Evolutionary conservation across 2,113 vertebrate species (phyloP).

Genomic region (Emydocephalus ijimae): DNA sequence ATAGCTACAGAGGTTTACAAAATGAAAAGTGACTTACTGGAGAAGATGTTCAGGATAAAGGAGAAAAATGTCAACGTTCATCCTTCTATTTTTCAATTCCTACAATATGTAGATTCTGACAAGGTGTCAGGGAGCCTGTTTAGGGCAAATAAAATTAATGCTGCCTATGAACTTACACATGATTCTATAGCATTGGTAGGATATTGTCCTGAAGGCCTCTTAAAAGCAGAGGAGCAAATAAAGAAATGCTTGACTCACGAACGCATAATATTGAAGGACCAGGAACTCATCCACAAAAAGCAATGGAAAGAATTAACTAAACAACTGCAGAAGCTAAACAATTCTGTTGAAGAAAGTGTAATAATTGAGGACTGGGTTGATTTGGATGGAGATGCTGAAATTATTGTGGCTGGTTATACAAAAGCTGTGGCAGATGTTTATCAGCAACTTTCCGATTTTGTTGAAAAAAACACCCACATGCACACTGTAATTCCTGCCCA

Average conservation of each 20-base stretch:
- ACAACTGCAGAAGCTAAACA: slow-evolving; percentile 45
- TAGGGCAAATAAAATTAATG: slow-evolving; percentile 64
- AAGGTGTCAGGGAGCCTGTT: slow-evolving; percentile 71
- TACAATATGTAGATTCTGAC: slow-evolving; percentile 62
- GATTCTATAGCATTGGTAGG: slow-evolving; percentile 64
- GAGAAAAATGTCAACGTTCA: slow-evolving; percentile 53
- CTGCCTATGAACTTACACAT: slow-evolving; percentile 65
- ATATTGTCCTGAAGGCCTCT: slow-evolving; percentile 55
- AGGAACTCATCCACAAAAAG: slow-evolving; percentile 48
- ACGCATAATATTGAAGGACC: slow-evolving; percentile 65
- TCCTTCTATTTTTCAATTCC: slow-evolving; percentile 63
- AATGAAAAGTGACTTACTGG: slow-evolving; percentile 66
- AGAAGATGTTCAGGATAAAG: slow-evolving; percentile 58
- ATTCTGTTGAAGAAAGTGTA: slow-evolving; percentile 40
- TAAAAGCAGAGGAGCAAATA: slow-evolving; percentile 72
- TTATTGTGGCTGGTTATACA: slow-evolving; percentile 73
- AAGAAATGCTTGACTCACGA: slow-evolving; percentile 51
- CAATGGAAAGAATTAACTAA: slow-evolving; percentile 69
- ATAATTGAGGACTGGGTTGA: slow-evolving; percentile 39
- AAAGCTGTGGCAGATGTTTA: slow-evolving; percentile 51
- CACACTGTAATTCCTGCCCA: slow-evolving; percentile 60
- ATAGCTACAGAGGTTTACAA: slow-evolving; percentile 69
- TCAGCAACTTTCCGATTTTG: slow-evolving; percentile 63
- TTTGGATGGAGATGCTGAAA: slow-evolving; percentile 38
- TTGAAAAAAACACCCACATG: slow-evolving; percentile 66